A percentile compares a stretch with the other conserved stretches of the same genome.
These are phyloP conservation scores for Dasyurus viverrinus DNA, from an alignment of 2,113 vertebrate genomes.

Conservation along the genomic window DNA sequence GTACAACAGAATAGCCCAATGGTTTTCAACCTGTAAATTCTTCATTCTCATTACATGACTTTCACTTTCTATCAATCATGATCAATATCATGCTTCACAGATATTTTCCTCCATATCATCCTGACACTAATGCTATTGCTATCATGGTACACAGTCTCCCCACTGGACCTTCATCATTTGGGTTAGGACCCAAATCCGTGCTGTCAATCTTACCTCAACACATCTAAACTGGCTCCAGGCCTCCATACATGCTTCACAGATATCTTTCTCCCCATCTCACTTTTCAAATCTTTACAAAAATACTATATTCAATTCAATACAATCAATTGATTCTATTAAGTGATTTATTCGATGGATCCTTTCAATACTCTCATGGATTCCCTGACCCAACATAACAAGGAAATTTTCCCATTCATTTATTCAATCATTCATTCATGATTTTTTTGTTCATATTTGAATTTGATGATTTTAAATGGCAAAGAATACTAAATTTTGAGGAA, in stretches of 20 bases:
- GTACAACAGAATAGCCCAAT: background rate
- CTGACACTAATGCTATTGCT: background rate
- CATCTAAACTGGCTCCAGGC: background rate
- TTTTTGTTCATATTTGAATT: background rate
- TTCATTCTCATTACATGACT: background rate
- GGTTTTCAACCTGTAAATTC: background rate
- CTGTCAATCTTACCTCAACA: background rate
- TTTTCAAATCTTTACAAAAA: background rate
- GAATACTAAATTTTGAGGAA: background rate
- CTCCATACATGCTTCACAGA: background rate
- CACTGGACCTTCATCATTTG: background rate
- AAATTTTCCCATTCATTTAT: background rate
- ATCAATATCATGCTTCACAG: background rate
- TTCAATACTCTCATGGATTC: background rate
- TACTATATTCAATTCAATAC: background rate
- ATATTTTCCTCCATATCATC: background rate
- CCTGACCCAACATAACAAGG: background rate
- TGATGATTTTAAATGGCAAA: background rate
- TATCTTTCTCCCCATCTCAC: background rate
- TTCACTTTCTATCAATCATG: background rate
- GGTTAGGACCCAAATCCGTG: background rate
- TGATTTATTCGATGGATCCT: background rate
- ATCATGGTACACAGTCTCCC: background rate
- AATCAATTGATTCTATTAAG: background rate
- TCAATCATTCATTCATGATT: background rate